Evolutionary conservation across 2,888 invertebrate genomes (phyloP).

Genomic region (Calameuta pallipes): DNA sequence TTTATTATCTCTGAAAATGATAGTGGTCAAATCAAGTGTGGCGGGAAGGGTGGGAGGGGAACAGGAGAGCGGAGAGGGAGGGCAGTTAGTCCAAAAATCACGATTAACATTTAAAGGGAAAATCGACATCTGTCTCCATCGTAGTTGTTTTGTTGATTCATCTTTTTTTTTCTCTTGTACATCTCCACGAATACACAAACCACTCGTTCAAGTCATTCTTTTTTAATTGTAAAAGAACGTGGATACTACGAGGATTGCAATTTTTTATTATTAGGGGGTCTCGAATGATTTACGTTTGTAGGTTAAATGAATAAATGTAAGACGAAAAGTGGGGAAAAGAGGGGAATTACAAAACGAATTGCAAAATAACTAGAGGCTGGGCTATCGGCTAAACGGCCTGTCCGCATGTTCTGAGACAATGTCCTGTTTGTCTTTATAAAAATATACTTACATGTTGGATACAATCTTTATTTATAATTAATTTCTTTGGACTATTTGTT

Average conservation of each 20-base stretch:
- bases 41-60: slow-evolving; percentile 18
- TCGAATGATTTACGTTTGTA: slow-evolving; percentile 15
- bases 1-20: slow-evolving; percentile 28
- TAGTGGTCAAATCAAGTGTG: slow-evolving; percentile 21
- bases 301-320: slow-evolving; percentile 12
- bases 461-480: slow-evolving; percentile 48
- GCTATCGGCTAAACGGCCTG: slow-evolving; percentile 35
- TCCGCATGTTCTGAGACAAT: slow-evolving; percentile 47
- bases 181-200: slow-evolving; percentile 23
- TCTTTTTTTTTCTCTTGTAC: slow-evolving; percentile 16
- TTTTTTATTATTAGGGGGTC: slow-evolving; percentile 22
- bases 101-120: slow-evolving; percentile 11
- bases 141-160: slow-evolving; percentile 16
- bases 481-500: slow-evolving; percentile 41
- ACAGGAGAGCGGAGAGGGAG: slow-evolving; percentile 10
- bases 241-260: slow-evolving; percentile 8
- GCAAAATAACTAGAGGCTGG: slow-evolving; percentile 26
- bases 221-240: slow-evolving; percentile 19
- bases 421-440: slow-evolving; percentile 50
- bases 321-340: neutral
- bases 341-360: slow-evolving; percentile 17
- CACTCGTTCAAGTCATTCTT: slow-evolving; percentile 19
- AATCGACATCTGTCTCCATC: slow-evolving; percentile 12
- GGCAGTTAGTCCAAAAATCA: slow-evolving; percentile 16
- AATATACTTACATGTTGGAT: slow-evolving; percentile 54